Conservation (phyloP, 2,113 vertebrate genomes). For the Arenaria interpres region DNA sequence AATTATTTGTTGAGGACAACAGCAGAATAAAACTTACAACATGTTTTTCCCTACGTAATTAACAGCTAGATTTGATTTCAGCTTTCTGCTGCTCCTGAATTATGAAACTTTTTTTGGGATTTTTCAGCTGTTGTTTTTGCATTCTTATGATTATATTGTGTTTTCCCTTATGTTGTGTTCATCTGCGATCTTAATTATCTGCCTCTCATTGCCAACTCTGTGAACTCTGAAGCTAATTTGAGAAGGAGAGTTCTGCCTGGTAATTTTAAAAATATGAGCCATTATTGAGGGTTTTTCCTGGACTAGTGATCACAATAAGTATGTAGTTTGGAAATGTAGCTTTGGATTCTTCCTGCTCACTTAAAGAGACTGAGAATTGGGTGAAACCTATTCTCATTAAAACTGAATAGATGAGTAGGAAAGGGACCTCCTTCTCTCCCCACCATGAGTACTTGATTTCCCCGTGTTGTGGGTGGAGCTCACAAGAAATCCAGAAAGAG, state of each 20-base stretch:
- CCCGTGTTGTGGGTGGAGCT: not conserved
- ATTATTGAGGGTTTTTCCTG: conserved; percentile 55
- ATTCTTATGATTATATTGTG: not conserved
- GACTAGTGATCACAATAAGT: not conserved
- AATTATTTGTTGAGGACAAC: not conserved
- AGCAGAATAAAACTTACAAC: not conserved
- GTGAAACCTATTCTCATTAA: not conserved
- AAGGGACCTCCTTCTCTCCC: not conserved
- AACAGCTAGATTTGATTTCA: not conserved
- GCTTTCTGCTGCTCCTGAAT: not conserved
- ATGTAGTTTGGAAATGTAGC: not conserved
- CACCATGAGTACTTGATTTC: rapidly evolving
- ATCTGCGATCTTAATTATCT: not conserved
- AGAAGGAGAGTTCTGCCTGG: not conserved
- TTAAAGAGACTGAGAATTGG: not conserved
- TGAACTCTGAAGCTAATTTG: conserved; percentile 31
- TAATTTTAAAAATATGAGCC: conserved; percentile 1
- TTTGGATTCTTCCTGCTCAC: not conserved
- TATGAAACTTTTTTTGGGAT: not conserved
- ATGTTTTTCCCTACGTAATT: rapidly evolving
- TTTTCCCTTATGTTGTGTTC: conserved; percentile 30
- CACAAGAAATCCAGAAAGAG: not conserved
- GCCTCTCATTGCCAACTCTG: conserved; percentile 36
- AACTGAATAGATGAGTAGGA: not conserved
- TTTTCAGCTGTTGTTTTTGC: conserved; percentile 20